Evolutionary conservation across 2,888 invertebrate species (phyloP).

Genomic region (Lasioglossum villosulum): DNA sequence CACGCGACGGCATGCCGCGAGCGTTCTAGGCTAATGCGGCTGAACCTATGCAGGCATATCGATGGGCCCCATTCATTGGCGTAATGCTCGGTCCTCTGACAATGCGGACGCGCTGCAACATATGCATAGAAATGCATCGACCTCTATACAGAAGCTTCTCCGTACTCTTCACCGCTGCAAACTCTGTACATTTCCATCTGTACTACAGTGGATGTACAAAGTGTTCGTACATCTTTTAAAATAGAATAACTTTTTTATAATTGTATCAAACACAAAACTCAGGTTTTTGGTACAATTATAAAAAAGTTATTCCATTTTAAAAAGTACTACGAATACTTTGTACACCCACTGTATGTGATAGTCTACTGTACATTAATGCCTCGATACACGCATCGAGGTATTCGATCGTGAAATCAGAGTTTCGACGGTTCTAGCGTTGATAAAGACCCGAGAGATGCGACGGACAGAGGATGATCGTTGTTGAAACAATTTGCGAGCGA

Average conservation of each 20-base stretch:
- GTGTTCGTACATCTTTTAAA: no score
- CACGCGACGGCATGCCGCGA: not conserved
- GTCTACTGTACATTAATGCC: no score
- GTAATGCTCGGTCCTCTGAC: not conserved
- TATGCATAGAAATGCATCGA: slow-evolving; percentile 10
- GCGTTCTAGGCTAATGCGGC: not conserved
- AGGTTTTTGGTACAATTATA: no score
- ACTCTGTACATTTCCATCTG: not conserved
- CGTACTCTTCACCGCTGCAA: not conserved
- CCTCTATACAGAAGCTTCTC: not conserved
- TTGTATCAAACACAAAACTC: no score
- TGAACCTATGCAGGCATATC: not conserved
- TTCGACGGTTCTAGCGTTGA: not conserved
- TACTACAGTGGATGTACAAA: no score
- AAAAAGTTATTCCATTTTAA: no score
- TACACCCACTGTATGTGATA: no score
- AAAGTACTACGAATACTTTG: no score
- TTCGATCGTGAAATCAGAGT: not conserved
- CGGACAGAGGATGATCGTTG: not conserved
- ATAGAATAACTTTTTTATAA: no score
- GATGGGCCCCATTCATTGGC: not conserved
- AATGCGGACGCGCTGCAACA: not conserved
- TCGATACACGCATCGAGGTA: not conserved
- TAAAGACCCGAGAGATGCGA: not conserved
- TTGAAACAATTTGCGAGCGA: not conserved